These are phyloP conservation scores for Hydrochoerus hydrochaeris DNA, from an alignment of 2,113 vertebrate species.

Conservation along the genomic window DNA sequence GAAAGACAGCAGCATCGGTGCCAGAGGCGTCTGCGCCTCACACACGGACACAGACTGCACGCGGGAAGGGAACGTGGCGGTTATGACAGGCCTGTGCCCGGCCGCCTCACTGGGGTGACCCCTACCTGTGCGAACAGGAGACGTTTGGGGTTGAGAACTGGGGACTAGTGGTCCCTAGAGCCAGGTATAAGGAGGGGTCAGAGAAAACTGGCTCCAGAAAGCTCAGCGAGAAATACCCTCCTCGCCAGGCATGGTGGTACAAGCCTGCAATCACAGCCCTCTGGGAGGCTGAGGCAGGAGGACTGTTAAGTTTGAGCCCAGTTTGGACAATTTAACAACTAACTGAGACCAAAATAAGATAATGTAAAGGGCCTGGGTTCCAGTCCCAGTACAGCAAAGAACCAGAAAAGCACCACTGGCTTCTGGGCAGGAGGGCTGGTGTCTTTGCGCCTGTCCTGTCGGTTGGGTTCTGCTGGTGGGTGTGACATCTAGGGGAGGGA, in stretches of 20 bases:
- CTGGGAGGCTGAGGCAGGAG: not conserved
- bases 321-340: not conserved
- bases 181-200: not conserved
- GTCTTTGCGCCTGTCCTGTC: not conserved
- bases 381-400: not conserved
- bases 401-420: not conserved
- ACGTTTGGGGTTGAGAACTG: not conserved
- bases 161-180: not conserved
- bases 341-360: not conserved
- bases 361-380: not conserved
- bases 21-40: not conserved
- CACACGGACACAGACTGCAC: not conserved
- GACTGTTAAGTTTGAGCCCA: not conserved
- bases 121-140: not conserved
- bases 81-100: accelerated
- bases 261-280: not conserved
- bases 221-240: not conserved
- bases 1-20: not conserved
- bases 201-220: not conserved
- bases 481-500: not conserved
- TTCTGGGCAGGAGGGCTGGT: not conserved
- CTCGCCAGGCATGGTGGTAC: not conserved
- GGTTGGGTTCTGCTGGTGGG: not conserved
- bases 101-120: not conserved
- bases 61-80: accelerated